These are phyloP conservation scores for Oreochromis niloticus DNA, from an alignment of 2,113 vertebrate genomes.

Conservation along the genomic window DNA sequence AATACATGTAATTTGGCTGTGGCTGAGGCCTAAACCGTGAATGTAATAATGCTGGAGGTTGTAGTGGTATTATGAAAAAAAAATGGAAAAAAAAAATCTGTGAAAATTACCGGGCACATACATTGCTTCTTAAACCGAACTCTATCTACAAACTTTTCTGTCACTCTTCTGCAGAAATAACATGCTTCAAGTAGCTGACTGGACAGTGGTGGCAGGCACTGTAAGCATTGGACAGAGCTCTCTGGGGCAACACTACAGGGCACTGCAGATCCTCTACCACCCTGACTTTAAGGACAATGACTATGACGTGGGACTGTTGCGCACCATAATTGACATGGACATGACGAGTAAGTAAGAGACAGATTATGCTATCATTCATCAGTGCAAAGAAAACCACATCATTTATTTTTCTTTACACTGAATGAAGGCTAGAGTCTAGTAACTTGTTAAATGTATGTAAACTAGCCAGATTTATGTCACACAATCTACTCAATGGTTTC, in stretches of 20 bases:
- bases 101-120: neutral
- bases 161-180: conserved; percentile 39
- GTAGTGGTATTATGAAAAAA: neutral
- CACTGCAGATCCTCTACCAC: conserved; percentile 57
- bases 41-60: neutral
- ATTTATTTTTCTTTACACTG: neutral
- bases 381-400: neutral
- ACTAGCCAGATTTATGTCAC: neutral
- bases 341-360: conserved; percentile 47
- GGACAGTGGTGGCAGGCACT: conserved; percentile 66
- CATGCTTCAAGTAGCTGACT: conserved; percentile 56
- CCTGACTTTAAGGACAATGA: conserved; percentile 67
- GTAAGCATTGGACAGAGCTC: conserved; percentile 31
- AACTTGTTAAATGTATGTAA: neutral
- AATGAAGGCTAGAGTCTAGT: neutral
- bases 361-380: neutral
- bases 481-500: neutral
- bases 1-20: neutral
- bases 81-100: neutral
- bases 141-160: neutral
- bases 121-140: neutral
- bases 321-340: conserved; percentile 60
- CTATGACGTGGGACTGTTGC: conserved; percentile 74
- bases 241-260: conserved; percentile 54
- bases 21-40: neutral